Percentiles rank a stretch among this genome's conserved stretches.
These are phyloP conservation scores for Butorides virescens DNA, from an alignment of 2,113 vertebrate genomes.

Conservation along the genomic window DNA sequence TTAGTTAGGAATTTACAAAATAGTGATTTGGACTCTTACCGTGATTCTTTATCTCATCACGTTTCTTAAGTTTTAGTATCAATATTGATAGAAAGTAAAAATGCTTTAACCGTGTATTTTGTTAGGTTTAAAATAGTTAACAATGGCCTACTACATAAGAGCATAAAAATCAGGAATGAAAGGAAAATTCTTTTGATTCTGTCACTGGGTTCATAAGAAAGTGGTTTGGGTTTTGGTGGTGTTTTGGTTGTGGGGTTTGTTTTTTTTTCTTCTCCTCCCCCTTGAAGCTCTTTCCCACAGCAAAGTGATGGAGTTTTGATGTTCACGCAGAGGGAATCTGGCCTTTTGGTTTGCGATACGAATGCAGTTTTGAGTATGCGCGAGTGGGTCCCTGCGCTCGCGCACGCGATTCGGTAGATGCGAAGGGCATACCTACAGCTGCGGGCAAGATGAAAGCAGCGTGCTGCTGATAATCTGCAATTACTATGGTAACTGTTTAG, in stretches of 20 bases:
- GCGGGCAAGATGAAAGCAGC: neutral
- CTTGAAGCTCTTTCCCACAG: neutral
- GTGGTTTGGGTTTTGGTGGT: too few species aligned
- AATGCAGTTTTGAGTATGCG: neutral
- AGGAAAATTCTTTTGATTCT: neutral
- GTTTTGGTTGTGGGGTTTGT: too few species aligned
- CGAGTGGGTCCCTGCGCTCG: neutral
- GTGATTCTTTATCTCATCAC: neutral
- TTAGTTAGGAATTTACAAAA: neutral
- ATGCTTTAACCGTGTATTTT: neutral
- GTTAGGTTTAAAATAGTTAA: neutral
- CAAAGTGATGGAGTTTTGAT: neutral
- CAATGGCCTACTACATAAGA: neutral
- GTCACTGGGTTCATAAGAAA: neutral
- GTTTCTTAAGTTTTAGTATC: neutral
- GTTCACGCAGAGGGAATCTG: neutral
- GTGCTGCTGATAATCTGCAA: neutral
- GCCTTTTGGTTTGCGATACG: neutral
- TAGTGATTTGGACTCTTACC: neutral
- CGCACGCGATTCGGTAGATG: neutral
- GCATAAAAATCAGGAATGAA: neutral
- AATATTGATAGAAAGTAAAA: neutral
- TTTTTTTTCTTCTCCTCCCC: neutral
- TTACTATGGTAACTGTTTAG: neutral
- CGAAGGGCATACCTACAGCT: conserved; percentile 22